Evolutionary conservation across 2,888 invertebrate genomes (phyloP).

Genomic region (Diabrotica balteata): DNA sequence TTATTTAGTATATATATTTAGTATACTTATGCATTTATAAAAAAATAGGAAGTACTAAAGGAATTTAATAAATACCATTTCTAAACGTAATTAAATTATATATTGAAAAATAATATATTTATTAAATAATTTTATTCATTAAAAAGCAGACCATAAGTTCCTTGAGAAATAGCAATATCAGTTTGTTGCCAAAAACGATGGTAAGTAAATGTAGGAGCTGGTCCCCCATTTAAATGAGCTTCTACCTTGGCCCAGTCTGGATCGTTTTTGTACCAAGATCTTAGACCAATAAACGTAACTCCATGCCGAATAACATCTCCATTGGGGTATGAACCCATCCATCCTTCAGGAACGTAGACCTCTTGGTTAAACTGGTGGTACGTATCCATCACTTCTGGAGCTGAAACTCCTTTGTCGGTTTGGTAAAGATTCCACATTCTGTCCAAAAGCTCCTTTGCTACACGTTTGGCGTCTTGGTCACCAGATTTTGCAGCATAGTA

Average conservation of each 20-base stretch:
- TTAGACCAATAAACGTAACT: constrained; percentile 40
- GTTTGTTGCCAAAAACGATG: constrained; percentile 45
- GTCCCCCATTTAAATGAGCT: constrained; percentile 39
- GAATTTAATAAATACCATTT: no score
- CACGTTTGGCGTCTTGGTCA: constrained; percentile 35
- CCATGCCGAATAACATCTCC: constrained; percentile 41
- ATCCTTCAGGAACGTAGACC: constrained; percentile 44
- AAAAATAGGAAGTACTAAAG: no score
- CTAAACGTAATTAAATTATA: neutral
- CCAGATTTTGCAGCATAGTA: constrained; percentile 45
- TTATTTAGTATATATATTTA: no score
- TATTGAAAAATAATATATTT: neutral
- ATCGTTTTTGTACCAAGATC: constrained; percentile 42
- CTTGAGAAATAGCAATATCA: constrained; percentile 42
- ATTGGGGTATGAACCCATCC: constrained; percentile 43
- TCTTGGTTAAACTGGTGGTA: constrained; percentile 41
- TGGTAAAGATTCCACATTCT: constrained; percentile 37
- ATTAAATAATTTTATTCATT: constrained; percentile 34
- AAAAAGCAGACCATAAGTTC: constrained; percentile 42
- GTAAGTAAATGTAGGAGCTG: constrained; percentile 39
- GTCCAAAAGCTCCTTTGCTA: constrained; percentile 42
- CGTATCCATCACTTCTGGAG: constrained; percentile 39
- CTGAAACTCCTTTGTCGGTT: constrained; percentile 39
- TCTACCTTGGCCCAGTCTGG: constrained; percentile 40
- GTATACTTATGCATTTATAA: no score